Evolutionary conservation across 2,113 vertebrate genomes (phyloP).

Genomic region (Dinomys branickii): DNA sequence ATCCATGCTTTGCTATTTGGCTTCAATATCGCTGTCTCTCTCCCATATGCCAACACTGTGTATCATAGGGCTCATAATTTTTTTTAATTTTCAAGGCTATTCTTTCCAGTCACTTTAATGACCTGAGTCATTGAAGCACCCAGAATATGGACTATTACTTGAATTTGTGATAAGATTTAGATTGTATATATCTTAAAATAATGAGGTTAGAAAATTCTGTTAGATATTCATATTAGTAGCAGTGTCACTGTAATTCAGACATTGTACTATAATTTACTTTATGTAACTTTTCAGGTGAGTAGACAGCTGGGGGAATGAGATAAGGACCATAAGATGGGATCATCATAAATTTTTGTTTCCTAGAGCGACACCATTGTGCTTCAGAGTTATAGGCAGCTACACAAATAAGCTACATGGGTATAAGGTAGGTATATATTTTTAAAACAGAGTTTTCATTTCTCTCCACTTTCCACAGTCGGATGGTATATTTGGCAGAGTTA

Average conservation of each 20-base stretch:
- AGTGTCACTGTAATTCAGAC: conserved; percentile 51
- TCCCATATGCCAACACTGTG: conserved; percentile 26
- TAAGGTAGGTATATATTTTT: neutral
- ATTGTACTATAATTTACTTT: conserved; percentile 48
- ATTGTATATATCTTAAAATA: conserved; percentile 69
- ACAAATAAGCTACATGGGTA: neutral
- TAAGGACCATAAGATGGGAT: neutral
- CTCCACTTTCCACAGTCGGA: neutral
- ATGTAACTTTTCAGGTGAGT: neutral
- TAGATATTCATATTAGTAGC: conserved; percentile 63
- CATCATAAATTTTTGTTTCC: neutral
- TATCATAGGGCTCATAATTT: conserved; percentile 32
- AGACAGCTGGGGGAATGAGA: neutral
- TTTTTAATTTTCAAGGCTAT: conserved; percentile 68
- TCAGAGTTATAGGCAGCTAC: neutral
- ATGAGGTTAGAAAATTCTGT: conserved; percentile 41
- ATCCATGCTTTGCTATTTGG: conserved; percentile 57
- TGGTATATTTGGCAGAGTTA: neutral
- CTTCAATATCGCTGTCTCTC: neutral
- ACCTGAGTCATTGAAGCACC: conserved; percentile 63
- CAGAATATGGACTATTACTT: conserved; percentile 65
- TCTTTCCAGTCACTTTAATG: conserved; percentile 70
- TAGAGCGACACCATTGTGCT: neutral
- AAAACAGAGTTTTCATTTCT: neutral
- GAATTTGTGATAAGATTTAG: conserved; percentile 65